A percentile compares a stretch with the other conserved stretches of the same genome.
Evolutionary conservation across 1,140 invertebrate species (phyloP).

Genomic region (Cyrtorhinus lividipennis): DNA sequence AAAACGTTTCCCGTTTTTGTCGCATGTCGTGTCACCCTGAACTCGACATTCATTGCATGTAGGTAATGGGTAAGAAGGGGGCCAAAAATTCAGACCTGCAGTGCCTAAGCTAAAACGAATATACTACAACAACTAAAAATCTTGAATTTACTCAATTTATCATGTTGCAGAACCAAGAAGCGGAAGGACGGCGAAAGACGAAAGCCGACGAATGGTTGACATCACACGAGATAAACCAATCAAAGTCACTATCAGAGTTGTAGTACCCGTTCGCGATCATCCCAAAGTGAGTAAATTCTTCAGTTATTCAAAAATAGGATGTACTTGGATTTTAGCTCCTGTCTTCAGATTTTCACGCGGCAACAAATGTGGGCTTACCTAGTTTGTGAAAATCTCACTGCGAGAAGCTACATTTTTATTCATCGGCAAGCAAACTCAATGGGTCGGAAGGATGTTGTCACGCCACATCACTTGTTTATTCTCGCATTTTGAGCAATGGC

Average conservation of each 20-base stretch:
- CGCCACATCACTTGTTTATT: no score
- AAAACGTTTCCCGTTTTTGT: no score
- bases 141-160: not conserved
- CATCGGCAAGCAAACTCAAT: no score
- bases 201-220: conserved; percentile 49
- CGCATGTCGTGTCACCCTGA: no score
- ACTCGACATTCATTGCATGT: no score
- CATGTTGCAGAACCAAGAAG: conserved; percentile 12
- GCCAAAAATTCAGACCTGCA: no score
- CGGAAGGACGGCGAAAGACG: conserved; percentile 10
- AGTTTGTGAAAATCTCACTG: not conserved
- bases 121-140: no score
- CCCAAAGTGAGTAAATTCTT: conserved; percentile 49
- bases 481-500: no score
- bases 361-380: not conserved
- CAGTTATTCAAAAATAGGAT: conserved; percentile 3
- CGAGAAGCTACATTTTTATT: no score
- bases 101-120: no score
- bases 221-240: conserved; percentile 69
- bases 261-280: conserved; percentile 65
- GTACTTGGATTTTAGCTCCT: not conserved
- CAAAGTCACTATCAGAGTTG: conserved; percentile 61
- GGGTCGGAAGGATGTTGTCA: no score
- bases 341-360: not conserved
- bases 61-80: no score